A percentile compares a stretch with the other conserved stretches of the same genome.
Evolutionary conservation across 2,888 invertebrate genomes (phyloP).

Genomic region (Xanthia icteritia): DNA sequence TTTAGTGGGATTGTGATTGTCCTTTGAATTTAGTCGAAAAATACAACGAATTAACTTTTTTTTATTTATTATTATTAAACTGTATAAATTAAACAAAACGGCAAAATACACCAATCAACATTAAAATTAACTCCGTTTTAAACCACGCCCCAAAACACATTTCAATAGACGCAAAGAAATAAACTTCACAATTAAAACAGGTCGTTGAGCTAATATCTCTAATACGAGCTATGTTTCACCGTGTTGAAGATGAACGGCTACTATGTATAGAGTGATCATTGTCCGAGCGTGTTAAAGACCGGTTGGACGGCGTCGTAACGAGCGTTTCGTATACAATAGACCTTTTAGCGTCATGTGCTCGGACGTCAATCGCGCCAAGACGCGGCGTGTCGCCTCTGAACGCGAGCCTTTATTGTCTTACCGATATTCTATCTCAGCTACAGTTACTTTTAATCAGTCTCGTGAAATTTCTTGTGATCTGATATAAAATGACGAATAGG

Average conservation of each 20-base stretch:
- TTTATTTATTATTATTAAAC: too few relatives aligned
- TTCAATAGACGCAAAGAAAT: slow-evolving; percentile 49
- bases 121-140: slow-evolving; percentile 52
- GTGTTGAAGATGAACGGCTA: slow-evolving; percentile 78
- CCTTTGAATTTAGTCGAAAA: not conserved
- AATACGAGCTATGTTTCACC: slow-evolving; percentile 70
- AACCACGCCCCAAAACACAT: slow-evolving; percentile 53
- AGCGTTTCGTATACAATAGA: slow-evolving; percentile 90
- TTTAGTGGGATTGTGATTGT: not conserved
- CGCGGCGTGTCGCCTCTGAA: slow-evolving; percentile 77
- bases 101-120: slow-evolving; percentile 25
- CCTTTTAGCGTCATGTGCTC: slow-evolving; percentile 89
- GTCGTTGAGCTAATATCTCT: slow-evolving; percentile 70
- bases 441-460: slow-evolving; percentile 63
- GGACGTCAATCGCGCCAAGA: slow-evolving; percentile 85
- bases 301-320: slow-evolving; percentile 86
- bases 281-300: slow-evolving; percentile 89
- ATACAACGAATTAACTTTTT: not conserved
- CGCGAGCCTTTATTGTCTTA: slow-evolving; percentile 81
- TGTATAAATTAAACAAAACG: slow-evolving; percentile 13
- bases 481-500: slow-evolving; percentile 59
- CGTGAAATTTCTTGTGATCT: slow-evolving; percentile 57
- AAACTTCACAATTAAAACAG: slow-evolving; percentile 70
- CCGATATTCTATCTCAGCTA: slow-evolving; percentile 59
- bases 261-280: slow-evolving; percentile 89